Conservation (phyloP, 2,888 invertebrate genomes). For the Ethmia dodecea region DNA sequence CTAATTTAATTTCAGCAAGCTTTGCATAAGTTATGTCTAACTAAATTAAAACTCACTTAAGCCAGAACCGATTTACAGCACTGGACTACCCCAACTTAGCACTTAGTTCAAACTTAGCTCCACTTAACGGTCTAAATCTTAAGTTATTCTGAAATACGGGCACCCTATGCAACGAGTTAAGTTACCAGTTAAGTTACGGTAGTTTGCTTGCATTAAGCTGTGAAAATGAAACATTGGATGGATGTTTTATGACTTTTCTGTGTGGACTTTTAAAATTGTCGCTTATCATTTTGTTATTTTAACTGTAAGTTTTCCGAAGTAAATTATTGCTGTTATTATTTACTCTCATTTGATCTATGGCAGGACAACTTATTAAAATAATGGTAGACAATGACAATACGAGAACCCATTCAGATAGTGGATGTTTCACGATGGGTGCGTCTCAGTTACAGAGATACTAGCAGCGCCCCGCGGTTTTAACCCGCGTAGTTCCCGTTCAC, state of each 20-base stretch:
- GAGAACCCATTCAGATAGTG: no score
- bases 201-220: slow-evolving; percentile 42
- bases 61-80: slow-evolving; percentile 29
- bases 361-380: no score
- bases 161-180: slow-evolving; percentile 49
- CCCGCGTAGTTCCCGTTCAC: no score
- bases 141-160: slow-evolving; percentile 53
- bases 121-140: slow-evolving; percentile 58
- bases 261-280: no score
- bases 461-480: no score
- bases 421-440: no score
- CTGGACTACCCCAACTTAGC: slow-evolving; percentile 39
- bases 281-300: no score
- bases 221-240: slow-evolving; percentile 41
- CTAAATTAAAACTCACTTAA: slow-evolving; percentile 31
- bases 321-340: no score
- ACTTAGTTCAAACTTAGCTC: slow-evolving; percentile 54
- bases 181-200: slow-evolving; percentile 42
- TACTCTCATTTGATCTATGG: no score
- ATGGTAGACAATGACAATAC: no score
- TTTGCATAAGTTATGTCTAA: slow-evolving; percentile 7
- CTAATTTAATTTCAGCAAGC: slow-evolving; percentile 5
- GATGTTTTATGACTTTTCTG: slow-evolving; percentile 16
- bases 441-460: no score
- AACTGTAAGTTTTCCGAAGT: no score